Evolutionary conservation across 53 echinoderm and acorn worm genomes (phyloP), one percentile per base, ranked within the genome.

Genomic region (Henricia sp.): DNA sequence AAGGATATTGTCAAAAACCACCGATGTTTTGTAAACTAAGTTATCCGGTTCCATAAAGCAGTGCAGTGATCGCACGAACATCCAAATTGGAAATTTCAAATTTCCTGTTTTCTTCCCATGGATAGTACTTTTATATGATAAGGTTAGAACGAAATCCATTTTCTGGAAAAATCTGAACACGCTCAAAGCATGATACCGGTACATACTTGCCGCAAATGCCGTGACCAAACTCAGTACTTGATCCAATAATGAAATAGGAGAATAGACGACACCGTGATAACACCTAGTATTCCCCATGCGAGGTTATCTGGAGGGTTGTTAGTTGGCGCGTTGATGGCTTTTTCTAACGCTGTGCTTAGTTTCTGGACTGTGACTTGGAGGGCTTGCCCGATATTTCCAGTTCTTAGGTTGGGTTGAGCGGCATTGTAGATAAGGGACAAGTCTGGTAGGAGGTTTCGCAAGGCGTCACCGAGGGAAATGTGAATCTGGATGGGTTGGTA

Each of bases 221-320:
- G n/a, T n/a, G n/a, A n/a, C n/a, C n/a, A n/a, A n/a, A n/a, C n/a
- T 89, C 33, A 93, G 62, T 90, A 90, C 59, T 96, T 96, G 71
- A 96, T 92, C 93, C 93, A 96, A 37, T 96, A 96, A 68, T 96
- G 96, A 37, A 93, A 93, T 52, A 93, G 5, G 10, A 96, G 87
- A 30, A 96, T 86, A 13, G 91, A 70, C 30, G 74, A 48, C 13
- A 93, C 74, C 50, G 89, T 74, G 16, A 93, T 71, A 19, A 93
- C 74, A 11, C 96, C 96, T 1, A 89, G 74, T 29, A 91, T 88
- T 1, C 96, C 96, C 93, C 89, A 91, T 3, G 84, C 89, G 8
- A 94, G 68, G 58, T 93, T 96, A 28, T 91, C 40, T 2, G 84
- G 69, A 24, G 90, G 88, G 2, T 11, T 28, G 17, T 86, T 50